A percentile compares a stretch with the other conserved stretches of the same genome.
Conservation (phyloP, 2,797 vertebrate genomes). For the Eospalax fontanierii region DNA sequence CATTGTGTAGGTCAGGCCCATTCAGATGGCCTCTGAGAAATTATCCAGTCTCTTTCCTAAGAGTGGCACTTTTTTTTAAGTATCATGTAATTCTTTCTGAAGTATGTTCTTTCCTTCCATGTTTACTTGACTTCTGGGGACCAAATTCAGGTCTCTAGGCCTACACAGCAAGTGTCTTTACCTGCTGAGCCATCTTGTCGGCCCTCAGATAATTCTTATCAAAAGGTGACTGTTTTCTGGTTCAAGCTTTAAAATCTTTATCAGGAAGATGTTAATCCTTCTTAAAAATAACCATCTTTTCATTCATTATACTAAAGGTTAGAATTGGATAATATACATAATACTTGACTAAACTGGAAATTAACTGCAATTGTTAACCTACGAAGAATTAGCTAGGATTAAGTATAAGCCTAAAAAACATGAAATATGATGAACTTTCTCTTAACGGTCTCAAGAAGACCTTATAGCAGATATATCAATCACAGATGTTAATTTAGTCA, state of each 20-base stretch:
- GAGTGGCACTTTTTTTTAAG: not conserved
- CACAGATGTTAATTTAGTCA: slow-evolving; percentile 16
- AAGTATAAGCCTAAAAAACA: slow-evolving; percentile 33
- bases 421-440: slow-evolving; percentile 6
- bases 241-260: slow-evolving; percentile 4
- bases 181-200: not conserved
- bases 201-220: not conserved
- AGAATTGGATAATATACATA: slow-evolving; percentile 23
- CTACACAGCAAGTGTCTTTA: not conserved
- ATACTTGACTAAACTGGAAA: slow-evolving; percentile 63
- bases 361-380: slow-evolving; percentile 59
- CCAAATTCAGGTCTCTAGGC: not conserved
- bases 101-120: not conserved
- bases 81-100: not conserved
- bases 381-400: slow-evolving; percentile 50
- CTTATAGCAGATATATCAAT: not conserved
- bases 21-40: not conserved
- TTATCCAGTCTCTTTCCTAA: not conserved
- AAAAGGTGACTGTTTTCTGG: not conserved
- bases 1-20: not conserved
- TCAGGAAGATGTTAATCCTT: not conserved
- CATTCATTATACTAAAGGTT: not conserved
- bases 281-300: slow-evolving; percentile 3
- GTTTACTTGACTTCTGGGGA: not conserved
- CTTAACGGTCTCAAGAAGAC: slow-evolving; percentile 2